Conservation (phyloP, 2,797 vertebrate genomes). For the Ptychadena robeensis region DNA sequence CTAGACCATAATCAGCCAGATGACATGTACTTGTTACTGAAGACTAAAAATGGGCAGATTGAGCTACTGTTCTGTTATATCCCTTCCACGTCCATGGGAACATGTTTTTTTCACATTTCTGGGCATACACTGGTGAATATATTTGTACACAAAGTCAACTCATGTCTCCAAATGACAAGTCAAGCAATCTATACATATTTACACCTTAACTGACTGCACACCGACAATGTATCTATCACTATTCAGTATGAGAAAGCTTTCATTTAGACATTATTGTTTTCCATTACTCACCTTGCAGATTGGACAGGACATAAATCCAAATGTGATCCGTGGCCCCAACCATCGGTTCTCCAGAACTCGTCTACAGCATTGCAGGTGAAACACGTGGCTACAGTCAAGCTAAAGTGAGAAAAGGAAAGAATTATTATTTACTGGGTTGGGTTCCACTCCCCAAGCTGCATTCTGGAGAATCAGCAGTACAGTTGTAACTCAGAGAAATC, state of each 20-base stretch:
- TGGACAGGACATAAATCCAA: slow-evolving; percentile 98
- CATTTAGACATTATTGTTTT: not conserved
- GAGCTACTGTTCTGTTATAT: too few species aligned
- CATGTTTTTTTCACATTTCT: not conserved
- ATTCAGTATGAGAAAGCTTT: not conserved
- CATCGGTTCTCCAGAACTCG: slow-evolving; percentile 97
- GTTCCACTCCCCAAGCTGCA: too few species aligned
- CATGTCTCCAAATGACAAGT: too few species aligned
- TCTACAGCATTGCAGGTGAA: slow-evolving; percentile 96
- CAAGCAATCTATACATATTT: too few species aligned
- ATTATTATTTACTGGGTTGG: too few species aligned
- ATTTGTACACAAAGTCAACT: too few species aligned
- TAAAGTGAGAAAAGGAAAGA: slow-evolving; percentile 61
- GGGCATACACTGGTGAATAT: not conserved
- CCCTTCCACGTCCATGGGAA: too few species aligned
- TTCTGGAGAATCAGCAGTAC: too few species aligned
- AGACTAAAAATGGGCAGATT: too few species aligned
- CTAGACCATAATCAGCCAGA: too few species aligned
- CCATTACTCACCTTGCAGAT: slow-evolving; percentile 91
- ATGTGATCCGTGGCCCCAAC: slow-evolving; percentile 97
- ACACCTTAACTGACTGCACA: too few species aligned
- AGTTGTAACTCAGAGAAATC: not conserved
- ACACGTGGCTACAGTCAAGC: slow-evolving; percentile 98
- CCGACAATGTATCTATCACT: too few species aligned
- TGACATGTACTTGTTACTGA: not conserved